Evolutionary conservation across 1,140 invertebrate genomes (phyloP), one percentile per base, ranked within the genome.

Genomic region (Cyrtorhinus lividipennis): DNA sequence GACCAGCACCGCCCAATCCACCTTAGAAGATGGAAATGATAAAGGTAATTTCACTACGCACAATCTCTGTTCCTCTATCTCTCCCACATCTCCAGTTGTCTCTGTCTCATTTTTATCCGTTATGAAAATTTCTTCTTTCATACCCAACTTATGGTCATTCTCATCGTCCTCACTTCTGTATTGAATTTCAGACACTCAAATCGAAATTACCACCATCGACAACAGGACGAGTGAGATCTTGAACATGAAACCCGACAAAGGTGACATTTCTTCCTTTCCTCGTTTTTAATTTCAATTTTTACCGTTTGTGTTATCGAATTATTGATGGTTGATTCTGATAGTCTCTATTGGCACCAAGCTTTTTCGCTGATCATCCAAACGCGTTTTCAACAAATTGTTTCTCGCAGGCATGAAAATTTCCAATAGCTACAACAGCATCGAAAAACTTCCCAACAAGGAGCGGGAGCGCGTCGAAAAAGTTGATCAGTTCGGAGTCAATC

Each of bases 1-100:
- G 58, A 59, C 58, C 58, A 59, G 58, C 58, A 59, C 58, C 58
- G 58, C 27, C n/a, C 58, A 59, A 59, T 27, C 58, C 58, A 59
- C 58, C 58, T 59, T 59, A 59, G 58, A 59, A 59, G 58, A 59
- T 59, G 58, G 58, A 59, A 27, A 27, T 30, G 58, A 59, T 30
- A 59, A 59, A 59, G 58, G 58, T 59, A 59, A 59, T 59, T 24
- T 22, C 58, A 59, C 58, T 15, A 18, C 22, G 58, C 58, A 59
- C 58, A 27, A 30, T 59, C 27, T 58, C 2, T 58, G 18, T 59
- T 59, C 58, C 24, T 27, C 18, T 8, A 59, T 8, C 22, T 12
- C 56, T 30, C 25, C 22, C 24, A 1, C 24, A 23, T 24, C 5
- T 57, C 24, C 24, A 18, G 24, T 57, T 57, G 18, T 57, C 15